A percentile compares a stretch with the other conserved stretches of the same genome.
These are phyloP conservation scores for Brienomyrus brachyistius DNA, from an alignment of 2,113 vertebrate species.

Conservation along the genomic window DNA sequence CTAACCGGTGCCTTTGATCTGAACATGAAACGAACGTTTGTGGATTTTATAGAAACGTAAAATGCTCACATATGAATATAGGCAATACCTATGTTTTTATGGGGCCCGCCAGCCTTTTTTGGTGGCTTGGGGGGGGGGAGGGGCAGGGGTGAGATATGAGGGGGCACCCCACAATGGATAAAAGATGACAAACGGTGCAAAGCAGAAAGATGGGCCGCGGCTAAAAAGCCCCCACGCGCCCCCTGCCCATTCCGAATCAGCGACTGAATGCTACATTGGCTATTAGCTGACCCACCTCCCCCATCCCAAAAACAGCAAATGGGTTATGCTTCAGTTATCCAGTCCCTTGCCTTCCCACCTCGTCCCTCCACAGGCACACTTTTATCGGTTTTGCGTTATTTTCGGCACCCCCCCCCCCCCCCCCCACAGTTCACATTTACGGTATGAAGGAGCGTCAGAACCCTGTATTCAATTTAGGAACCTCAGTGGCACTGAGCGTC, in stretches of 20 bases:
- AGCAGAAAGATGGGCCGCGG: neutral
- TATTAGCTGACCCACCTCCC: neutral
- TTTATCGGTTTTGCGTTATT: neutral
- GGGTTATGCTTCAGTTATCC: neutral
- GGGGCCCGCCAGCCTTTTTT: neutral
- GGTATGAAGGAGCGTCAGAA: neutral
- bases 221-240: neutral
- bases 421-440: neutral
- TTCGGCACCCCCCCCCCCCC: too few relatives aligned
- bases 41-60: neutral
- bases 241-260: neutral
- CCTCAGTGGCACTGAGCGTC: neutral
- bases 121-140: neutral
- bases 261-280: neutral
- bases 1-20: neutral
- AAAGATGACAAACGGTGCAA: neutral
- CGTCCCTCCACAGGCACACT: neutral
- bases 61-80: neutral
- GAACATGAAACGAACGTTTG: neutral
- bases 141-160: neutral
- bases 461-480: neutral
- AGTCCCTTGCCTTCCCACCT: neutral
- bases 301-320: neutral
- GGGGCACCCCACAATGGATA: neutral
- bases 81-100: conserved; percentile 1